Base-by-base conservation (phyloP, 2,888 invertebrate genomes). In the Plebejus melissa region DNA sequence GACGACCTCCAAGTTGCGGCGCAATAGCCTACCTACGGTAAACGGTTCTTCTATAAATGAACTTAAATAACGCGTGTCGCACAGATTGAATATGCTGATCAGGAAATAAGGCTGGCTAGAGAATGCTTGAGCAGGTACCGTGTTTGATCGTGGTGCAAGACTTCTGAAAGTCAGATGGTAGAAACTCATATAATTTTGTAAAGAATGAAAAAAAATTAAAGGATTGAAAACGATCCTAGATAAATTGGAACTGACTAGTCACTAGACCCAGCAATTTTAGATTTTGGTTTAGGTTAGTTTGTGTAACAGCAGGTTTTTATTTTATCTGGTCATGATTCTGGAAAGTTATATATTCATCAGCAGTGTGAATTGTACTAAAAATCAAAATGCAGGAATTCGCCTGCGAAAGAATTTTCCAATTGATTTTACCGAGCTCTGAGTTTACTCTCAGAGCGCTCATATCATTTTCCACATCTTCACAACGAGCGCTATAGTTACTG, bases 1-100 rank as follows among this genome's bases (percentile, higher is more conserved):
- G 65, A 13, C 65, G 65, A 65, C 65, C 65, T 65, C 65, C 41
- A n/a, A 72, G 32, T n/a, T 72, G 7, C 72, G 72, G 16, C 72
- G 72, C 72, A 72, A 54, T 72, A 72, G 41, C 50, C 46, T 32
- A 50, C 72, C 46, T 32, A 50, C 72, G 36, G 16, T 32, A 50
- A 50, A 65, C 72, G 54, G 72, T 50, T 72, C 50, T 46, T 50
- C 72, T 50, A 13, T 71, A 71, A 46, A 28, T 71, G 41, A 28
- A 46, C 46, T 54, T 22, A 46, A 50, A 54, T 72, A 16, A 54
- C 72, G 72, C 50, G 54, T 16, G 22, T 71, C 41, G 22, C 41
- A 5, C 22, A 0, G 7, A 22, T 9, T n/a, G 46, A 70, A 46
- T 38, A 38, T 41, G 70, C 38, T 41, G 38, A 22, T 38, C n/a